Conservation (phyloP, 2,113 vertebrate genomes). For the Phrynosoma blainvillii region DNA sequence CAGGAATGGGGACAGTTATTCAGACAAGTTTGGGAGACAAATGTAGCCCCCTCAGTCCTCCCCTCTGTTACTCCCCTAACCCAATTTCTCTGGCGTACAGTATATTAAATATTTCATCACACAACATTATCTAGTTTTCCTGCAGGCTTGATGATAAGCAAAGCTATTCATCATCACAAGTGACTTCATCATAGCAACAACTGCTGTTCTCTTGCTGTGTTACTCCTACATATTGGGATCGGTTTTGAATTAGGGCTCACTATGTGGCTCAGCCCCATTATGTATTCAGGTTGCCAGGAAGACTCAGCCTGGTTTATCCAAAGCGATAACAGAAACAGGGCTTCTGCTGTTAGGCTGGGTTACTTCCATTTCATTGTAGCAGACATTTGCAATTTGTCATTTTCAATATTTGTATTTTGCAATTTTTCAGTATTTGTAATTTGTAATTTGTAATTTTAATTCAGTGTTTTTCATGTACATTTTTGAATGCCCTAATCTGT, state of each 20-base stretch:
- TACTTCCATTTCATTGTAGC: no score
- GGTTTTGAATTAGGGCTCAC: neutral
- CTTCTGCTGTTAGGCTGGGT: neutral
- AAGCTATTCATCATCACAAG: neutral
- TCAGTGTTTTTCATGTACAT: no score
- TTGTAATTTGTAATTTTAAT: no score
- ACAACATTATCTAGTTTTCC: slow-evolving; percentile 1
- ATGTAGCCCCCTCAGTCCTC: neutral
- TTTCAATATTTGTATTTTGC: no score
- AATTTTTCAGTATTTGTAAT: no score
- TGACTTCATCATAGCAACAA: neutral
- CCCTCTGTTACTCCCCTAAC: neutral
- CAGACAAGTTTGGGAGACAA: neutral
- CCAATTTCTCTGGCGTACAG: neutral
- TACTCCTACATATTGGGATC: neutral
- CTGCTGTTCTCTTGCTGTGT: neutral
- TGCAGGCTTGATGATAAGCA: neutral
- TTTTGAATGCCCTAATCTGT: no score
- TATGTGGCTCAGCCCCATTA: neutral
- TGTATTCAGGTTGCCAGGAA: neutral
- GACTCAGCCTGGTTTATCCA: neutral
- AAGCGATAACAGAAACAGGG: neutral
- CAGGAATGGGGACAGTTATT: neutral
- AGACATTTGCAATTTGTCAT: no score
- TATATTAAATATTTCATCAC: slow-evolving; percentile 6